A percentile compares a stretch with the other conserved stretches of the same genome.
Conservation (phyloP, 2,113 vertebrate species). For the Vulpes vulpes region DNA sequence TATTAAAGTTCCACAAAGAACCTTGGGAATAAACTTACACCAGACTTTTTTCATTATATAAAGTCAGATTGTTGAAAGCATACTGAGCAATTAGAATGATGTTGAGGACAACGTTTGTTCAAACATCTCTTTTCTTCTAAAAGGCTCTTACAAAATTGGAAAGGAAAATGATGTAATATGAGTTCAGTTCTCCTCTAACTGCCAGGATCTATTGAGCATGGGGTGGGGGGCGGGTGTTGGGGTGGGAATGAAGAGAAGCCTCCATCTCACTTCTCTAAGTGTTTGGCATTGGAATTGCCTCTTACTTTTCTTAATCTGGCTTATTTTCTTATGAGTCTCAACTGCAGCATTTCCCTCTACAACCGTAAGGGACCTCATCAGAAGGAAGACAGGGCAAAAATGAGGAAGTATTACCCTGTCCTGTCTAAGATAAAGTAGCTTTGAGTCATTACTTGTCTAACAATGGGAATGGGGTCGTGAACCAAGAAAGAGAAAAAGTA, state of each 20-base stretch:
- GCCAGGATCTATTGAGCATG: background rate
- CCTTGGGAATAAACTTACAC: conserved; percentile 16
- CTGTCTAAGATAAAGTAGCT: background rate
- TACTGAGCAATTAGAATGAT: conserved; percentile 3
- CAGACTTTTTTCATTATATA: background rate
- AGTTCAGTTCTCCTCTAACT: background rate
- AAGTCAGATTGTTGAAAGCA: conserved; percentile 18
- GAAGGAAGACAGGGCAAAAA: background rate
- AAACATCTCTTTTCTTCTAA: conserved; percentile 27
- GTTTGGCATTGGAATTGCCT: background rate
- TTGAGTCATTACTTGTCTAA: background rate
- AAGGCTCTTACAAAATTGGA: background rate
- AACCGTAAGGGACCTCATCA: background rate
- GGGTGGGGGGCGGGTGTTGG: no score
- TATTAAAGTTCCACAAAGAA: conserved; percentile 41
- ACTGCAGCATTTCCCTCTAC: background rate
- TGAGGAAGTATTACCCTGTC: background rate
- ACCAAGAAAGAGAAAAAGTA: background rate
- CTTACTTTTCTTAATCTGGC: background rate
- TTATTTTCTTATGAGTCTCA: background rate
- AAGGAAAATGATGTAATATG: background rate
- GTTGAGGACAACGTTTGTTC: background rate
- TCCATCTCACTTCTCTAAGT: background rate
- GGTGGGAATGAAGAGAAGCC: background rate
- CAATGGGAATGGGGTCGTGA: background rate